Conservation (phyloP, 2,888 invertebrate genomes). For the Polydrusus tereticollis region DNA sequence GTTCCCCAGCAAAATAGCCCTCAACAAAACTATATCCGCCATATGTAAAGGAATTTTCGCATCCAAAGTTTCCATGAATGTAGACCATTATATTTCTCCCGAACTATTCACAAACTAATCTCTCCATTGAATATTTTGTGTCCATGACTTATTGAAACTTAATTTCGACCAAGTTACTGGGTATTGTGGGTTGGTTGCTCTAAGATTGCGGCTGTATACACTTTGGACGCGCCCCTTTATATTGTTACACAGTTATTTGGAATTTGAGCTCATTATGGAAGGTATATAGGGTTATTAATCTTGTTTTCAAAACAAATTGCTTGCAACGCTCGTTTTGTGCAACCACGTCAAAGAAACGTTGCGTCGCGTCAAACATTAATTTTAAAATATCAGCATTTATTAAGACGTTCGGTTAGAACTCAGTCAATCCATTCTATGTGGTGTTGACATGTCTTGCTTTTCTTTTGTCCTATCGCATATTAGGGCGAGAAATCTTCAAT, state of each 20-base stretch:
- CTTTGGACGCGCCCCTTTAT: not conserved
- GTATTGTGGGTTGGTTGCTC: conserved; percentile 20
- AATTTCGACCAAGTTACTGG: conserved; percentile 34
- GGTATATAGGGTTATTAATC: conserved; percentile 7
- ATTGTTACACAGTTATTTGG: conserved; percentile 5
- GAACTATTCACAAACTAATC: conserved; percentile 36
- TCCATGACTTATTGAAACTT: conserved; percentile 36
- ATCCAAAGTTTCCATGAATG: conserved; percentile 24
- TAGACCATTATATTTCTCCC: conserved; percentile 29
- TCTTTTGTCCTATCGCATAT: too few species aligned
- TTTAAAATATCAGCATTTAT: too few species aligned
- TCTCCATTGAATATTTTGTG: conserved; percentile 35
- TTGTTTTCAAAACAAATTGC: conserved; percentile 6
- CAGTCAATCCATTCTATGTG: too few species aligned
- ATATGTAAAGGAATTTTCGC: conserved; percentile 7
- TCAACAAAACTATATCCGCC: conserved; percentile 9
- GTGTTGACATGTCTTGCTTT: too few species aligned
- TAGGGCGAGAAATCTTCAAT: too few species aligned
- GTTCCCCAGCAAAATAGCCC: not conserved
- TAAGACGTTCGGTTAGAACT: too few species aligned
- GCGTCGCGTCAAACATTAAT: not conserved
- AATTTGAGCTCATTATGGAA: conserved; percentile 1
- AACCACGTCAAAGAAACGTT: not conserved
- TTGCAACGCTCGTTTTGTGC: not conserved
- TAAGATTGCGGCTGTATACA: conserved; percentile 15